Base-by-base conservation (phyloP, 1,140 invertebrate species). In the Popillia japonica region DNA sequence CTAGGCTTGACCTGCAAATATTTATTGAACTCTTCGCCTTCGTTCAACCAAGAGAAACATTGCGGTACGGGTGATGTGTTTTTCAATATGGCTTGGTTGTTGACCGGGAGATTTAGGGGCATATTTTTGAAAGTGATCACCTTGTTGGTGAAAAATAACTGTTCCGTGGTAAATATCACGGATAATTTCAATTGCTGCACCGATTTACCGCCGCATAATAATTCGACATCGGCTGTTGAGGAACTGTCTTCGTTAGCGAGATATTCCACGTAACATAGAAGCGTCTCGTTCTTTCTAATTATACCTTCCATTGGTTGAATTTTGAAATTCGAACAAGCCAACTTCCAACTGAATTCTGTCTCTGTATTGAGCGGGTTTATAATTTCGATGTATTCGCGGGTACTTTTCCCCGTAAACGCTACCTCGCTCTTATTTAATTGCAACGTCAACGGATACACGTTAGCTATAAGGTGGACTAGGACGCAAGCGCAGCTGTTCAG, bases 1-100 rank as follows among this genome's bases (percentile, higher is more conserved):
- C 40, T 34, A 0, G 82, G 83, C 55, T 73, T 22, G 64, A 86
- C 79, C 27, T 73, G 40, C n/a, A 80, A 79, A 22, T 81, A 83
- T 48, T 44, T 73, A 14, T 77, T 20, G 3, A 78, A 48, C 7
- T 78, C 40, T 17, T 59, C 14, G 44, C 76, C 34, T 2, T n/a
- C n/a, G 7, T 78, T 23, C 20, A 81, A 61, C 27, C 27, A 34
- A 4, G 48, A 55, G 73, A 78, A 86, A 3, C 41, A 34, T 7
- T 83, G 34, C 4, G 55, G 7, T 17, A 64, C 55, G 0, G 10
- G 4, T 0, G 23, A 44, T 7, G n/a, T 8, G 44, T 76, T 76
- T 7, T 55, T 44, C 23, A 76, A 48, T n/a, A 76, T 8, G 0
- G 48, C 22, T 22, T 27, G 27, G 3, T 27, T 27, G 11, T 14